Conservation (phyloP, 2,113 vertebrate species). For the Xyrauchen texanus region DNA sequence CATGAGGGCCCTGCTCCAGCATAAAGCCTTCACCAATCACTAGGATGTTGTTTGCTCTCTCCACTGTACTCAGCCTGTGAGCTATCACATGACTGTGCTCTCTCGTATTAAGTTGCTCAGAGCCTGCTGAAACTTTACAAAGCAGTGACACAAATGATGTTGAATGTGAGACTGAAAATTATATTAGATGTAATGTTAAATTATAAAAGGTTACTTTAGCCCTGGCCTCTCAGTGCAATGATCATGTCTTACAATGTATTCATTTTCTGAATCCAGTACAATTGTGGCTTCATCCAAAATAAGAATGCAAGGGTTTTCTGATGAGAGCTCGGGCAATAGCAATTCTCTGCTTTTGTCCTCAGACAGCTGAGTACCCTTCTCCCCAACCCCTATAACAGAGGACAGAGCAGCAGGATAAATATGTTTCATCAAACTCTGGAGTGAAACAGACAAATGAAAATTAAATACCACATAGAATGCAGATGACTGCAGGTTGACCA, state of each 20-base stretch:
- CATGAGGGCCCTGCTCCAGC: slow-evolving; percentile 87
- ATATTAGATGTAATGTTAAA: no score
- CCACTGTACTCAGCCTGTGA: slow-evolving; percentile 93
- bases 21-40: slow-evolving; percentile 87
- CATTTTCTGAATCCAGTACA: slow-evolving; percentile 90
- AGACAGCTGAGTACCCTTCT: slow-evolving; percentile 92
- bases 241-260: slow-evolving; percentile 80
- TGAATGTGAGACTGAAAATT: no score
- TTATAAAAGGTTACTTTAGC: no score
- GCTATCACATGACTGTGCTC: slow-evolving; percentile 90
- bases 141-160: neutral
- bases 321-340: slow-evolving; percentile 93
- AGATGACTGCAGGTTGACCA: no score
- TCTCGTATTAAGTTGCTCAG: slow-evolving; percentile 81
- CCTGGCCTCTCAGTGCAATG: no score
- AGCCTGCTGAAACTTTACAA: slow-evolving; percentile 86
- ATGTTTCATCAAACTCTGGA: no score
- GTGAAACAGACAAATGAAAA: no score
- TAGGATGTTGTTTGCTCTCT: slow-evolving; percentile 89
- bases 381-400: slow-evolving; percentile 82
- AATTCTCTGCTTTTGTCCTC: slow-evolving; percentile 95
- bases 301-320: slow-evolving; percentile 82
- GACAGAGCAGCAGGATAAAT: no score
- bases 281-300: slow-evolving; percentile 96
- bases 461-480: no score